Conservation (phyloP, 1,140 invertebrate genomes). For the Tetraneura akinire region DNA sequence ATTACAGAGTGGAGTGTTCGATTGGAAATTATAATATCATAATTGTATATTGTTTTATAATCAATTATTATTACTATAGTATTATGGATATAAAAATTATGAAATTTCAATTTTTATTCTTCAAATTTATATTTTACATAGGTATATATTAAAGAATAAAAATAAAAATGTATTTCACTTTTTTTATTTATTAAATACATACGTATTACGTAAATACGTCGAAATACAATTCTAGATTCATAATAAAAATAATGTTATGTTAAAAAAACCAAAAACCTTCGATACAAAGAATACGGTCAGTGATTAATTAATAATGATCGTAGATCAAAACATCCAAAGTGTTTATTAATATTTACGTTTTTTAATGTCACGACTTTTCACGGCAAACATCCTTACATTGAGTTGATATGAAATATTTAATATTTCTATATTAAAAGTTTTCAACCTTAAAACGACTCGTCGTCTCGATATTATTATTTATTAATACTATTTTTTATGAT, state of each 20-base stretch:
- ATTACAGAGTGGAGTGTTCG: slow-evolving; percentile 19
- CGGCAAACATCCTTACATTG: slow-evolving; percentile 3
- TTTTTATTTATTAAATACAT: too few species aligned
- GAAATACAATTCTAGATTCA: neutral
- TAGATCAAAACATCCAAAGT: neutral
- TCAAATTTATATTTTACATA: neutral
- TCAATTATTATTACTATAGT: neutral
- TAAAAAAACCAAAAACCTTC: slow-evolving; percentile 11
- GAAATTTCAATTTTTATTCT: neutral
- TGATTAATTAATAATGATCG: too few species aligned
- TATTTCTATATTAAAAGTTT: neutral
- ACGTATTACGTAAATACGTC: neutral
- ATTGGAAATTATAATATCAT: neutral
- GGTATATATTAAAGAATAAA: neutral
- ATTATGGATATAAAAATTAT: neutral
- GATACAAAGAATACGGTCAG: neutral
- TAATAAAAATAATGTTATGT: too few species aligned
- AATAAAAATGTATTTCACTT: too few species aligned
- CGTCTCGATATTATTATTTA: neutral
- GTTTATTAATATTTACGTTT: slow-evolving; percentile 23
- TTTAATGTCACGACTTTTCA: slow-evolving; percentile 18
- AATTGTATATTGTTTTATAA: slow-evolving; percentile 21
- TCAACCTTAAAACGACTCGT: neutral
- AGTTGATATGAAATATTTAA: slow-evolving; percentile 4
- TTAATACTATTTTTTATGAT: neutral